Evolutionary conservation across 2,797 vertebrate species (phyloP), one percentile per base, ranked within the genome.

Genomic region (Acestrorhynchus altus): DNA sequence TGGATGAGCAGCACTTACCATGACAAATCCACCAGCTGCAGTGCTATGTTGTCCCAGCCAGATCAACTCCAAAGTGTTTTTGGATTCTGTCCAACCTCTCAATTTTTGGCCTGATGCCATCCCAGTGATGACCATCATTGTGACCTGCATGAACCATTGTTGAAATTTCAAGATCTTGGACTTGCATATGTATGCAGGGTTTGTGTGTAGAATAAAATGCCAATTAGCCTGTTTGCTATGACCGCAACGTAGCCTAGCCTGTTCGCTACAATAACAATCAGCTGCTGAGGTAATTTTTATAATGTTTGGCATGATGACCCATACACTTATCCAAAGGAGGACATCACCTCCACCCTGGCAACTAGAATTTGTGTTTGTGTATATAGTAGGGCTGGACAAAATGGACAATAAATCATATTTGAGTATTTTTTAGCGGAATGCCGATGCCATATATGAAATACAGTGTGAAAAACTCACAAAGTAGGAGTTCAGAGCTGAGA

Each of bases 1-100:
- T 39, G 60, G 63, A 59, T 59, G 24, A 64, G 16, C 72, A 18
- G 1, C 49, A 40, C 49, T 64, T 77, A 72, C n/a, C 63, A 24
- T 35, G 69, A 79, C 73, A 84, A 79, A 79, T 71, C 74, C 39
- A 11, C 39, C 76, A 57, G 67, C 59, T 74, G 77, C 57, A 76
- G 64, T 80, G 56, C 54, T 49, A 66, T 78, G 72, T 69, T 80
- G 56, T 52, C 57, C 67, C 35, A 22, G 56, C 57, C 60, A 65
- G 54, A 66, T 31, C 28, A 72, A 71, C 28, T 6, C 10, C 47
- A 44, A 76, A 70, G 49, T 67, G 42, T 59, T 68, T 44, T 64
- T 80, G 80, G 77, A 79, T 77, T 4, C 28, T 39, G 13, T 74
- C 71, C 78, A 73, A 54, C 49, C 67, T 57, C 54, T 42, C 31